Conservation (phyloP, 2,113 vertebrate genomes). For the Podarcis muralis region DNA sequence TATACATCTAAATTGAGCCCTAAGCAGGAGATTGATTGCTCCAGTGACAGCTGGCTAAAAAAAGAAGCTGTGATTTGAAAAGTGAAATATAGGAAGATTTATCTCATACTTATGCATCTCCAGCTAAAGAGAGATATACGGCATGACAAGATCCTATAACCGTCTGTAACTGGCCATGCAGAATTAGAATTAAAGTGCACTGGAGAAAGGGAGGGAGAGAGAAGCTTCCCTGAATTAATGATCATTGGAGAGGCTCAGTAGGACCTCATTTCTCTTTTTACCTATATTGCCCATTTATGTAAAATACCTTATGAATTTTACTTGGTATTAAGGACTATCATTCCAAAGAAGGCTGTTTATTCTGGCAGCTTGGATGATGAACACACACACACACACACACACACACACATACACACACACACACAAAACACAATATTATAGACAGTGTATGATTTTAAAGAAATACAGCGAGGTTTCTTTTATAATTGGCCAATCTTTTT, state of each 20-base stretch:
- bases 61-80: constrained; percentile 33
- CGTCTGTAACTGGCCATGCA: constrained; percentile 8
- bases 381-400: background rate
- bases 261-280: background rate
- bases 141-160: background rate
- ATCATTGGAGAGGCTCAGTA: background rate
- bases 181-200: constrained; percentile 23
- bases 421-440: background rate
- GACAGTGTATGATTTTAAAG: background rate
- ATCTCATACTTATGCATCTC: constrained; percentile 26
- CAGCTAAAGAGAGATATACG: constrained; percentile 8
- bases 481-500: background rate
- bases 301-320: background rate
- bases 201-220: background rate
- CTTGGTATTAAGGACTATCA: background rate
- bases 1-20: constrained; percentile 24
- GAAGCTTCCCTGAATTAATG: background rate
- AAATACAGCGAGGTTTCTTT: background rate
- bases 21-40: constrained; percentile 30
- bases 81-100: constrained; percentile 16
- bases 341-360: background rate
- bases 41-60: constrained; percentile 21
- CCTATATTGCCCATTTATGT: background rate
- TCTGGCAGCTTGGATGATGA: background rate
- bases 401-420: background rate